These are phyloP conservation scores for Lycocerus yunnanus DNA, from an alignment of 2,888 invertebrate species.

Conservation along the genomic window DNA sequence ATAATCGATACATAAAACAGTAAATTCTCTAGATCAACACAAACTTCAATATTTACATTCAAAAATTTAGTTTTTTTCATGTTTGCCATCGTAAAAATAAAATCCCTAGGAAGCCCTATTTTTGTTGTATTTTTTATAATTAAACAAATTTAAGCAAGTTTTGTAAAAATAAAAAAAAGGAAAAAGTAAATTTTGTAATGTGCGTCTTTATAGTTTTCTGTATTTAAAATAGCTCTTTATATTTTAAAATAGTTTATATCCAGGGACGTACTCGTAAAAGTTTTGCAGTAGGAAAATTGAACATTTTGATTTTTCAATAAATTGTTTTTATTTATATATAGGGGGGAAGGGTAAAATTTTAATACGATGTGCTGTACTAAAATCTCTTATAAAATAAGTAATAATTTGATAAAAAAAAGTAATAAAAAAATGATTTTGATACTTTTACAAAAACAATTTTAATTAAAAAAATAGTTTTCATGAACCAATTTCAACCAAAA, in stretches of 20 bases:
- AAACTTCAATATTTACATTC: not conserved
- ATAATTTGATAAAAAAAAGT: too few relatives aligned
- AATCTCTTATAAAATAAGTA: too few relatives aligned
- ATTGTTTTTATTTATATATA: too few relatives aligned
- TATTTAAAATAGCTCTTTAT: not conserved
- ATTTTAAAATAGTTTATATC: not conserved
- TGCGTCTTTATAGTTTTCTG: not conserved
- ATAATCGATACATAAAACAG: not conserved
- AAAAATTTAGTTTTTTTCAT: not conserved
- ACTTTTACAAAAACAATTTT: too few relatives aligned
- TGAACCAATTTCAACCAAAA: too few relatives aligned
- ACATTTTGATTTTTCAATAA: too few relatives aligned
- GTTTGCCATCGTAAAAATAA: not conserved
- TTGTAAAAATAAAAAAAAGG: not conserved
- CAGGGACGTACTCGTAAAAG: not conserved
- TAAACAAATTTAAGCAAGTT: not conserved
- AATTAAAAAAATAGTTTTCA: too few relatives aligned
- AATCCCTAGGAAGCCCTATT: not conserved
- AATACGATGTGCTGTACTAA: too few relatives aligned
- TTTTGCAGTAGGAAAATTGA: not conserved
- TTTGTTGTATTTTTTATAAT: not conserved
- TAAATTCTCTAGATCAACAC: not conserved
- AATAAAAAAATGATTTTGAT: too few relatives aligned
- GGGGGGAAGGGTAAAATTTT: too few relatives aligned
- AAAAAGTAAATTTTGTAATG: not conserved